Percentiles rank a stretch among this genome's conserved stretches.
phyloP scores from a whole-genome alignment of 2,888 invertebrate species.

The Torymus auratus region DNA sequence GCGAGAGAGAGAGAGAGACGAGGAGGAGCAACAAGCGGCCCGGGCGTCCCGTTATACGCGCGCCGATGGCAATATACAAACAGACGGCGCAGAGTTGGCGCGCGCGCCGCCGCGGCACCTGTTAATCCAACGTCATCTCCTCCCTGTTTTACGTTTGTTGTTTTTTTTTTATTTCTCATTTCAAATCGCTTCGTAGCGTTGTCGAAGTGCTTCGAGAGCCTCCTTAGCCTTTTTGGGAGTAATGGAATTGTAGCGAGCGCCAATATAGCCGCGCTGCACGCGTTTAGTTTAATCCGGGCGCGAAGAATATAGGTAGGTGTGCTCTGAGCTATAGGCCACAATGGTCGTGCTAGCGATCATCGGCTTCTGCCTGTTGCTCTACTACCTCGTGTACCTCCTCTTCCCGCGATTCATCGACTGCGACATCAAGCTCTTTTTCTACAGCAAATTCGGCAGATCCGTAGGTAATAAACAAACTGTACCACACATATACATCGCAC shows the following conservation, averaged over 20 bases:
- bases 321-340: too few species aligned
- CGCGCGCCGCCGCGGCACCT: neutral
- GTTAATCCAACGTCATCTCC: too few species aligned
- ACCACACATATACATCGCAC: too few species aligned
- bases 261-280: neutral
- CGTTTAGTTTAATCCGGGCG: too few species aligned
- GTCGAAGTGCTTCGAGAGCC: too few species aligned
- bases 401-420: constrained; percentile 80
- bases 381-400: constrained; percentile 78
- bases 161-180: too few species aligned
- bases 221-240: too few species aligned
- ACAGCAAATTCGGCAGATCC: constrained; percentile 81
- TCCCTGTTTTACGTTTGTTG: too few species aligned
- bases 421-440: constrained; percentile 80
- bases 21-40: constrained; percentile 53
- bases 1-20: neutral
- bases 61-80: neutral
- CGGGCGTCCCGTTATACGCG: neutral
- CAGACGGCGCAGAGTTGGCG: neutral
- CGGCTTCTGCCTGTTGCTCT: constrained; percentile 72
- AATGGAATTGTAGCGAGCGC: too few species aligned
- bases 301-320: too few species aligned
- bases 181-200: too few species aligned
- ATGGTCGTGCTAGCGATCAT: constrained; percentile 65
- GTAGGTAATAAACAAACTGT: constrained; percentile 75